phyloP scores from a whole-genome alignment of 2,888 invertebrate genomes.

The Mellilla xanthometata region DNA sequence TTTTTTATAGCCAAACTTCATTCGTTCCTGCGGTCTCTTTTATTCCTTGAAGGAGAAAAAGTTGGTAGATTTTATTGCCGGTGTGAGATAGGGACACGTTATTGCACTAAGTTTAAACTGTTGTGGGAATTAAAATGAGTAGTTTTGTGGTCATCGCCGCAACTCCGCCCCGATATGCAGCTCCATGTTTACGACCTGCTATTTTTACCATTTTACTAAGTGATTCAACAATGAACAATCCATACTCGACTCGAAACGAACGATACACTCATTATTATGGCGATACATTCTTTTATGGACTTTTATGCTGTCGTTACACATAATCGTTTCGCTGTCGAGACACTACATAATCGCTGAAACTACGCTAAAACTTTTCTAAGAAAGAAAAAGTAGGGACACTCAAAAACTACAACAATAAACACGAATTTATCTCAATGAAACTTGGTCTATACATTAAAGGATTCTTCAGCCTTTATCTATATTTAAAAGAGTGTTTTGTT shows the following conservation, averaged over 20 bases:
- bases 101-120: constrained; percentile 75
- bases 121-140: constrained; percentile 67
- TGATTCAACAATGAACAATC: constrained; percentile 13
- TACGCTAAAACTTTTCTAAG: constrained; percentile 9
- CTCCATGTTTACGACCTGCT: constrained; percentile 4
- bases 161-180: constrained; percentile 36
- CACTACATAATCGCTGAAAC: constrained; percentile 15
- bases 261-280: constrained; percentile 22
- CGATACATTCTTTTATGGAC: constrained; percentile 28
- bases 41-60: constrained; percentile 78
- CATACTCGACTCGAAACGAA: constrained; percentile 16
- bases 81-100: constrained; percentile 80
- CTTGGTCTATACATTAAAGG: constrained; percentile 1
- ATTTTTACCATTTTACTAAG: constrained; percentile 11
- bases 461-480: background rate
- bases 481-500: background rate
- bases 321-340: constrained; percentile 23
- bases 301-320: constrained; percentile 20
- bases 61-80: constrained; percentile 78
- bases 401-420: constrained; percentile 12
- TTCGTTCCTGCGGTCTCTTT: constrained; percentile 79
- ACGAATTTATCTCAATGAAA: background rate
- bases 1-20: constrained; percentile 81
- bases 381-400: constrained; percentile 8
- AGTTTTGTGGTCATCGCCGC: constrained; percentile 62